Evolutionary conservation across 2,113 vertebrate species (phyloP).

Genomic region (Crotalus horridus): DNA sequence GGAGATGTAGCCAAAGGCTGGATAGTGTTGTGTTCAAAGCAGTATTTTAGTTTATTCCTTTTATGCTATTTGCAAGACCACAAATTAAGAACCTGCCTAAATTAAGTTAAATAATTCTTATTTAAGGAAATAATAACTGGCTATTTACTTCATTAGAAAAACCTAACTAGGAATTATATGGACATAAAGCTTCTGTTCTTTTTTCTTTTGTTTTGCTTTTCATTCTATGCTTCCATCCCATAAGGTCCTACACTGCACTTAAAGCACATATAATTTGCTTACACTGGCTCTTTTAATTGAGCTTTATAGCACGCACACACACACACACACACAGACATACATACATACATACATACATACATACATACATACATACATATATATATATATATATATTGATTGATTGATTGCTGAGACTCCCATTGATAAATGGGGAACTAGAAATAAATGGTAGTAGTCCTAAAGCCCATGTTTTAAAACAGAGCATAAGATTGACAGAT

Average conservation of each 20-base stretch:
- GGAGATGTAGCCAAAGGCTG: neutral
- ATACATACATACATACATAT: too few species aligned
- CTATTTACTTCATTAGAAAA: neutral
- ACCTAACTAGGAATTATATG: neutral
- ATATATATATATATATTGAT: too few species aligned
- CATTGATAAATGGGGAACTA: neutral
- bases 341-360: too few species aligned
- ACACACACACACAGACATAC: too few species aligned
- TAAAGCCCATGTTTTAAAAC: neutral
- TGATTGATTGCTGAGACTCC: neutral
- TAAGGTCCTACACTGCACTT: neutral
- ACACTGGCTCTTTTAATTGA: neutral
- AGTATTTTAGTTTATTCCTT: neutral
- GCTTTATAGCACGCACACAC: neutral
- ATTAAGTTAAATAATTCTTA: neutral
- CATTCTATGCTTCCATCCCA: neutral
- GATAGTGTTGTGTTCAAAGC: neutral
- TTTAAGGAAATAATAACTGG: constrained; percentile 10
- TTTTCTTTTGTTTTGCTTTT: constrained; percentile 1
- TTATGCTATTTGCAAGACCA: neutral
- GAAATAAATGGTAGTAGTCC: neutral
- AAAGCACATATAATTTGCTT: neutral
- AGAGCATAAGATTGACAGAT: neutral
- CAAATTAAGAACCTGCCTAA: neutral
- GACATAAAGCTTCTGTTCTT: neutral